Base-by-base conservation (phyloP, 2,888 invertebrate genomes). In the Andrena flavipes region DNA sequence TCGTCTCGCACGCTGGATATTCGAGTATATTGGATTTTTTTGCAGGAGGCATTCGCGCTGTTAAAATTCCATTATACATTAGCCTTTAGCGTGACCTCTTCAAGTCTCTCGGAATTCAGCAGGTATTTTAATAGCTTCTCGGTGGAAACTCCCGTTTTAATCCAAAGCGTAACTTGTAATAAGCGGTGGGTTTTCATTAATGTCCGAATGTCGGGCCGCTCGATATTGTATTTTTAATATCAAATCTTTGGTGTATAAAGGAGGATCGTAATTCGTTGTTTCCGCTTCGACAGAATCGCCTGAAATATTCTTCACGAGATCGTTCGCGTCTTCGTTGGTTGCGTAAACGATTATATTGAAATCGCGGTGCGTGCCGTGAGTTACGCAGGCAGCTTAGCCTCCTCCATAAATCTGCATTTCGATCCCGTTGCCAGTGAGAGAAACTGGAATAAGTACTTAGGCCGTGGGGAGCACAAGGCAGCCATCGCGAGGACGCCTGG, bases 401-500 rank as follows among this genome's bases (percentile, higher is more conserved):
- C 59, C 60, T 65, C 51, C 79, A 65, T 72, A 76, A 82, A 85
- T 85, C 79, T 75, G 65, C 78, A 59, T 85, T 83, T 85, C 71
- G 76, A 83, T 67, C 59, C 49, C 67, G 33, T 63, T 30, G 74
- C 79, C 74, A 64, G 56, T 54, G 26, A 20, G n/a, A 29, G 33
- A 42, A 74, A 67, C 70, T 56, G 63, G 42, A 63, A 70, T 56
- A 70, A 54, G 62, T 35, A 35, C 33, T 59, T 30, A 10, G 33
- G 16, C 13, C 29, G 63, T 3, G 26, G 29, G 8, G 20, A 20
- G 74, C 51, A 74, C 67, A 35, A 48, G 48, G 26, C 26, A 80
- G 74, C 80, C 76, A 77, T 84, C 88, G 76, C 67, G 60, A 72
- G 73, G 63, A 78, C 70, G 86, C 80, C 42, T 82, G 78, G 84